Conservation (phyloP, 2,113 vertebrate genomes). For the Pungitius pungitius region DNA sequence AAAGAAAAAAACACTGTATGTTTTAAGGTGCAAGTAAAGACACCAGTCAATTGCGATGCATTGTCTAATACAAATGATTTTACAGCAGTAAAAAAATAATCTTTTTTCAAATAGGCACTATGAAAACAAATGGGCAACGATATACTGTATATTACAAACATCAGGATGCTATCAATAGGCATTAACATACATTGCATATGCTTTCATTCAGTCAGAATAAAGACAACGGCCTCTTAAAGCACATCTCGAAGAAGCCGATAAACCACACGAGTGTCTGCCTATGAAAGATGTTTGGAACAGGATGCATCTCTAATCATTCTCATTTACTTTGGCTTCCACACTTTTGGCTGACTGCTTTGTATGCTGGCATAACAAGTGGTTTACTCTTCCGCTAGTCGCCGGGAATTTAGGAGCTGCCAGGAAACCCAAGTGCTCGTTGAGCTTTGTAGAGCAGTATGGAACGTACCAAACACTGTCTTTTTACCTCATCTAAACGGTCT, state of each 20-base stretch:
- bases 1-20: conserved; percentile 35
- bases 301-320: conserved; percentile 64
- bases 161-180: conserved; percentile 40
- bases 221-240: conserved; percentile 50
- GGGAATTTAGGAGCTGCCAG: conserved; percentile 55
- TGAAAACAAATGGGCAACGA: conserved; percentile 52
- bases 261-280: conserved; percentile 61
- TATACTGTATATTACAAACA: conserved; percentile 33
- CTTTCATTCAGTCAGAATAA: conserved; percentile 53
- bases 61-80: conserved; percentile 53
- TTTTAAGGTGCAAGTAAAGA: conserved; percentile 60
- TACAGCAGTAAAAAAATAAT: conserved; percentile 33
- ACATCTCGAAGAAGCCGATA: conserved; percentile 58
- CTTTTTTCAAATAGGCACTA: conserved; percentile 49
- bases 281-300: conserved; percentile 67
- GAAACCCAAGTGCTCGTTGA: conserved; percentile 62
- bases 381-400: conserved; percentile 57
- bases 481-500: conserved; percentile 35
- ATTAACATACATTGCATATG: conserved; percentile 53
- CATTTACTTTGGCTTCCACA: conserved; percentile 69
- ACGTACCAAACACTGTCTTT: conserved; percentile 53
- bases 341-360: conserved; percentile 68
- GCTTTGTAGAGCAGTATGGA: conserved; percentile 54
- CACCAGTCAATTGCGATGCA: conserved; percentile 20
- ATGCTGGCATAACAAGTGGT: conserved; percentile 71